Conservation (phyloP, 2,113 vertebrate species). For the Pterocles burchelli region DNA sequence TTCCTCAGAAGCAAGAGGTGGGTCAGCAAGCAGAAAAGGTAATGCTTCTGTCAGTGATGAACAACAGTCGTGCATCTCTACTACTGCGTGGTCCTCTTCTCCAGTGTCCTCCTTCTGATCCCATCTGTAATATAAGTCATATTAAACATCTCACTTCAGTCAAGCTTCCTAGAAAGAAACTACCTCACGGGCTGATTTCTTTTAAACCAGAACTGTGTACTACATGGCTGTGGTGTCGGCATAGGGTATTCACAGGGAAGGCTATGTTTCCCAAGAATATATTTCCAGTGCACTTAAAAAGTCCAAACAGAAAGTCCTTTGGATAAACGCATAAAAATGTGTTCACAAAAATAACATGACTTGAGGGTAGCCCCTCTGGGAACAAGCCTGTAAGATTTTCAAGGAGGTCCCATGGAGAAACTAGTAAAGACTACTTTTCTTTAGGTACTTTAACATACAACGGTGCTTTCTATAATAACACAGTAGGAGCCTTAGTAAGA, state of each 20-base stretch:
- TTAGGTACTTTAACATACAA: not conserved
- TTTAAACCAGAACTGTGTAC: not conserved
- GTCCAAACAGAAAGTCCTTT: not conserved
- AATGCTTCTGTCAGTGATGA: not conserved
- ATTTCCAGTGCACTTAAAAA: not conserved
- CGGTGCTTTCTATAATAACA: not conserved
- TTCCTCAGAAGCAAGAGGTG: constrained; percentile 33
- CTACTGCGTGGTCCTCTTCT: not conserved
- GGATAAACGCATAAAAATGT: fast-evolving
- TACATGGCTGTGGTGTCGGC: not conserved
- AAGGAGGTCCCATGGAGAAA: not conserved
- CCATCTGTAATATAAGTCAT: not conserved
- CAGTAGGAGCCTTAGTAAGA: not conserved
- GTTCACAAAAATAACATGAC: not conserved
- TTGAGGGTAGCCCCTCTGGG: not conserved
- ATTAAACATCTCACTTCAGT: not conserved
- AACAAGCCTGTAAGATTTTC: not conserved
- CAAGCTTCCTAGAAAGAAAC: not conserved
- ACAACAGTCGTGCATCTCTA: fast-evolving
- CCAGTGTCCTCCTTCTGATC: fast-evolving
- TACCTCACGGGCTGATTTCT: not conserved
- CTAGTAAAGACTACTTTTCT: not conserved
- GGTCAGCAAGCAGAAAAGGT: constrained; percentile 62
- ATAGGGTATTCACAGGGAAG: not conserved
- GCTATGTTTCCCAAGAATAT: not conserved